A percentile compares a stretch with the other conserved stretches of the same genome.
Conservation (phyloP, 2,888 invertebrate species). For the Stomorhina lunata region DNA sequence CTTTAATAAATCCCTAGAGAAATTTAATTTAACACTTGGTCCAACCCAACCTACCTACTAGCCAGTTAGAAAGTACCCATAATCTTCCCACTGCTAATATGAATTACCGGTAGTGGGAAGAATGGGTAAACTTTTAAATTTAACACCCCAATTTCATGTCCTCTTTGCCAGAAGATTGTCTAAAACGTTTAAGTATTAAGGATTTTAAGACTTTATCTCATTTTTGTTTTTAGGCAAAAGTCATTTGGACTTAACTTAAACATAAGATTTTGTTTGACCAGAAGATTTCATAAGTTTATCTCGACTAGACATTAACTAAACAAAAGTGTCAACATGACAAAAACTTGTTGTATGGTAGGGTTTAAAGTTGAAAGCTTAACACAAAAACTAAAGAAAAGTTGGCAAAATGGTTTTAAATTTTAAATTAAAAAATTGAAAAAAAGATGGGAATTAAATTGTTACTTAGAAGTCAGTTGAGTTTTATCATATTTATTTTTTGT, state of each 20-base stretch:
- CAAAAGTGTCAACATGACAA: conserved; percentile 66
- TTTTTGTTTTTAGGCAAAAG: background rate
- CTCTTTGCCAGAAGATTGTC: background rate
- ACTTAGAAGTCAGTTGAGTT: conserved; percentile 9
- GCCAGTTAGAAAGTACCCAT: background rate
- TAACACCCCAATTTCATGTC: background rate
- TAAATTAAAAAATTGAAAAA: conserved; percentile 44
- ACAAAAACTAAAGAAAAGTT: too few species aligned
- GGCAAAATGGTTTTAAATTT: background rate
- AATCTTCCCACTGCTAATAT: background rate
- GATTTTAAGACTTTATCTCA: background rate
- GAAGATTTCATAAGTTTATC: conserved; percentile 12
- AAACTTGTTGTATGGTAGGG: conserved; percentile 16
- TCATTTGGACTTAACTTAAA: conserved; percentile 14
- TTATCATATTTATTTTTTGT: conserved; percentile 27
- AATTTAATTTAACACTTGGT: conserved; percentile 8
- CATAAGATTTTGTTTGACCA: conserved; percentile 29
- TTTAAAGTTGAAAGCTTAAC: too few species aligned
- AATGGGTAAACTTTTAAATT: background rate
- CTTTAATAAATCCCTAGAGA: background rate
- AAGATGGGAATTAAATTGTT: conserved; percentile 50
- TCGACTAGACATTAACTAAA: conserved; percentile 50
- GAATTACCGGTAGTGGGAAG: background rate
- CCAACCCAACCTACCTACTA: background rate
- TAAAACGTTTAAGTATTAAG: background rate